Percentiles rank a stretch among this genome's conserved stretches.
Evolutionary conservation across 2,797 vertebrate genomes (phyloP).

Genomic region (Rhabdomys pumilio): DNA sequence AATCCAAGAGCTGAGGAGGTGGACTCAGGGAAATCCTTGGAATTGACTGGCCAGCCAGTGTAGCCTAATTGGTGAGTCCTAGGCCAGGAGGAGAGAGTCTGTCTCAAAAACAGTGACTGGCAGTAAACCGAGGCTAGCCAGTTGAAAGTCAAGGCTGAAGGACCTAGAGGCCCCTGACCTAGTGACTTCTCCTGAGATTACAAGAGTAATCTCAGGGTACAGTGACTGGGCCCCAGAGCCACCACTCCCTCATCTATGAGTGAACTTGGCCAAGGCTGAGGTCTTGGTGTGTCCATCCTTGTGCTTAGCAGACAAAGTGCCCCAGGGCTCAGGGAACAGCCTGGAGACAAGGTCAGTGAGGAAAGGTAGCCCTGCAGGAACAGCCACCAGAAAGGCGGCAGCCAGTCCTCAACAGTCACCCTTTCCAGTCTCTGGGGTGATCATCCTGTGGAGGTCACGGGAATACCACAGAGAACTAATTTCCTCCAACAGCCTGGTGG

Average conservation of each 20-base stretch:
- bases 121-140: not conserved
- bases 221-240: slow-evolving; percentile 4
- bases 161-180: slow-evolving; percentile 45
- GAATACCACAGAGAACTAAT: slow-evolving; percentile 18
- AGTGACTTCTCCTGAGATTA: not conserved
- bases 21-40: not conserved
- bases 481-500: not conserved
- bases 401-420: slow-evolving; percentile 15
- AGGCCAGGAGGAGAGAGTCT: not conserved
- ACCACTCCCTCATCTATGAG: not conserved
- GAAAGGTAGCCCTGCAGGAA: not conserved
- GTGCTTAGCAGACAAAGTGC: not conserved
- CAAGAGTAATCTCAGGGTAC: slow-evolving; percentile 38
- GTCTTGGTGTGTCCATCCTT: not conserved
- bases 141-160: not conserved
- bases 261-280: not conserved
- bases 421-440: slow-evolving; percentile 36
- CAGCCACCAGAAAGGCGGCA: not conserved
- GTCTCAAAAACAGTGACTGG: not conserved
- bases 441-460: not conserved
- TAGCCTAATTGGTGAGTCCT: not conserved
- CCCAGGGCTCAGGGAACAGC: not conserved
- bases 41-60: not conserved
- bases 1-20: not conserved
- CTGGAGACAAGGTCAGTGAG: not conserved